Percentiles rank a stretch among this genome's conserved stretches.
Conservation (phyloP, 2,888 invertebrate genomes). For the Ariolimax columbianus region DNA sequence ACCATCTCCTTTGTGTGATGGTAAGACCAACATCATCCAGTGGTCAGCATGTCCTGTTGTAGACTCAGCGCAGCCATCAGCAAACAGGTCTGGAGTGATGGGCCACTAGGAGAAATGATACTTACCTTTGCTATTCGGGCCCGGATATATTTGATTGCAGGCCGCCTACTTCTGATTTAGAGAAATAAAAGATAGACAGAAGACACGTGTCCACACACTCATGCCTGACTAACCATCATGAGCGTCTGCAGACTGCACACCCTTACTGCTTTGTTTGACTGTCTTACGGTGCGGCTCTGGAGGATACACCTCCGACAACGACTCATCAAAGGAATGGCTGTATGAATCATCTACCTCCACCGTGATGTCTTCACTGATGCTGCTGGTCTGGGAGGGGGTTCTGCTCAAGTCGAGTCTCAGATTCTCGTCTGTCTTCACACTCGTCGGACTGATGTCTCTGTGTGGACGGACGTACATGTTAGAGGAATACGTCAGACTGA, state of each 20-base stretch:
- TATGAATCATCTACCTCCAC: constrained; percentile 58
- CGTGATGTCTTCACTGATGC: constrained; percentile 55
- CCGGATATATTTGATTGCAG: too few relatives aligned
- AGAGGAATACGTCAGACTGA: neutral
- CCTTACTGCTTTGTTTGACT: constrained; percentile 53
- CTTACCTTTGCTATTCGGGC: too few relatives aligned
- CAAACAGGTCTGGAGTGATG: too few relatives aligned
- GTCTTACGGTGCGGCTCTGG: constrained; percentile 75
- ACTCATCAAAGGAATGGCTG: constrained; percentile 72
- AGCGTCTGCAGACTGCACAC: neutral
- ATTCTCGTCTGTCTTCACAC: constrained; percentile 61
- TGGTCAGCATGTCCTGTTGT: too few relatives aligned
- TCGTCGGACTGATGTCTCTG: constrained; percentile 4
- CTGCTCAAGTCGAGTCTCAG: constrained; percentile 56
- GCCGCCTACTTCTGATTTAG: too few relatives aligned
- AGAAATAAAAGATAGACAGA: too few relatives aligned
- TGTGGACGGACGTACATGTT: too few relatives aligned
- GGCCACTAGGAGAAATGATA: too few relatives aligned
- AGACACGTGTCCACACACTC: neutral
- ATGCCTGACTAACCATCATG: neutral
- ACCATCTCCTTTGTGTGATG: too few relatives aligned
- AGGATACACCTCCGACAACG: constrained; percentile 75
- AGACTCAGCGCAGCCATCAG: too few relatives aligned
- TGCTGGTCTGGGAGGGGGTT: constrained; percentile 59
- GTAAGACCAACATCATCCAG: too few relatives aligned